A percentile compares a stretch with the other conserved stretches of the same genome.
Conservation (phyloP, 2,888 invertebrate species). For the Nephrotoma flavescens region DNA sequence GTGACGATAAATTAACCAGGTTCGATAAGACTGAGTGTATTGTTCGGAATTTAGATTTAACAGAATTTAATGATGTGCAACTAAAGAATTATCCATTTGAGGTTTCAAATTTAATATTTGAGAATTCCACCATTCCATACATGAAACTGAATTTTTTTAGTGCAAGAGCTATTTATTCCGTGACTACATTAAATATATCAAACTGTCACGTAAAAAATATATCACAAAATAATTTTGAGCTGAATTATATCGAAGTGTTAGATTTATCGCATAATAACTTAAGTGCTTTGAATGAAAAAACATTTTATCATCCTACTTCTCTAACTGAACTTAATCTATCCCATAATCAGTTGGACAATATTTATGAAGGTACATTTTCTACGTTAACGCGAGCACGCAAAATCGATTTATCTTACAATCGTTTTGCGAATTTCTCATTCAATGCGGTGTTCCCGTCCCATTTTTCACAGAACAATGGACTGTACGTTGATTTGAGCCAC, state of each 20-base stretch:
- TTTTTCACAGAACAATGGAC: background rate
- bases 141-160: background rate
- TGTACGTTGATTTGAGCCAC: background rate
- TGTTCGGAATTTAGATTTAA: too few relatives aligned
- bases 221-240: background rate
- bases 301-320: background rate
- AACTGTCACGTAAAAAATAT: background rate
- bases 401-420: background rate
- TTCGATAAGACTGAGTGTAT: too few relatives aligned
- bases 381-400: background rate
- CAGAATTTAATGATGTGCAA: too few relatives aligned
- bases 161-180: background rate
- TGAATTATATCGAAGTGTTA: background rate
- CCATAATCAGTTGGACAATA: background rate
- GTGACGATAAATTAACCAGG: too few relatives aligned
- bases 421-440: background rate
- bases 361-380: background rate
- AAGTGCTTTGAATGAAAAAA: background rate
- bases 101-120: background rate
- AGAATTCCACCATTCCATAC: background rate
- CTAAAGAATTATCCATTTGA: too few relatives aligned
- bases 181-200: background rate
- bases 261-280: background rate
- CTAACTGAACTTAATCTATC: background rate
- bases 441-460: background rate